Evolutionary conservation across 2,113 vertebrate genomes (phyloP), one percentile per base, ranked within the genome.

Genomic region (Pelecanoides urinatrix): DNA sequence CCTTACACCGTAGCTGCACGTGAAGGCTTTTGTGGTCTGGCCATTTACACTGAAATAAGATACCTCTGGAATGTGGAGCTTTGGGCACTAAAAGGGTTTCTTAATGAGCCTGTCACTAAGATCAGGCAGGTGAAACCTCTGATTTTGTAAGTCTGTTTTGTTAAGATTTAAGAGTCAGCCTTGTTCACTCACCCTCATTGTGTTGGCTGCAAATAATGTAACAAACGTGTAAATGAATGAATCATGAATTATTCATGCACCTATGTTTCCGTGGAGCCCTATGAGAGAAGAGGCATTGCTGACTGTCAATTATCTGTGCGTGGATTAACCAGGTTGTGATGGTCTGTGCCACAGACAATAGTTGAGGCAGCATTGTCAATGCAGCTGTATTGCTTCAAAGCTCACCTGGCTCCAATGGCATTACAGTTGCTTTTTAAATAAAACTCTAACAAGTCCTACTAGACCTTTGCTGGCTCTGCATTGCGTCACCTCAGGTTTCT

Each of bases 191-290:
- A 13, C 14, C 32, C 26, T 50, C 5, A 0, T 77, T 29, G 50
- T 65, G 40, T 62, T 72, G 82, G 66, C 73, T 89, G 73, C 36
- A 45, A 62, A 45, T 22, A 62, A 34, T 18, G 38, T 66, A 34
- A 65, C 23, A 40, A 56, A 75, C 4, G 9, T 49, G 62, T 73
- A 86, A 86, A 90, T 88, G 47, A 84, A 45, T 52, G 53, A 93
- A 30, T 89, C 12, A 47, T 50, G 40, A 81, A 85, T 81, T 89
- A 82, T 62, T 88, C 88, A 67, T 29, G 19, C 68, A 79, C 45
- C 49, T 53, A 36, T n/a, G 49, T 36, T 87, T 68, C 53, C 0
- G 1, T 7, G 21, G 36, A 68, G 49, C 5, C 0, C 0, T 5
- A 36, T 27, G 38, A 56, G 14, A 7, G 13, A 2, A 11, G 63